Base-by-base conservation (phyloP, 2,888 invertebrate genomes). In the Synergus japonicus region DNA sequence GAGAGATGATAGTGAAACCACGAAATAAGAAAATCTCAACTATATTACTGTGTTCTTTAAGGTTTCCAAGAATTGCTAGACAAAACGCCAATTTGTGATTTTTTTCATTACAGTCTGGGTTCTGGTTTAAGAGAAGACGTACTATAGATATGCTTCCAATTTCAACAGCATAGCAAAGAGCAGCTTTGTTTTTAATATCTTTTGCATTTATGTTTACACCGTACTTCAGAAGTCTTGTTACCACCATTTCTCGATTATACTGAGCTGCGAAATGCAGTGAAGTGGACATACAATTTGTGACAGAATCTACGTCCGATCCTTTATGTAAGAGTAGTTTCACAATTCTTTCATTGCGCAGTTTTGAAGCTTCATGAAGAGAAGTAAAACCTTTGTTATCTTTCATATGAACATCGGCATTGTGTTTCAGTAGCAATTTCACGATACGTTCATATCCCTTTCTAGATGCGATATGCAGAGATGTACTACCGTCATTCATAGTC, bases 361-460 rank as follows among this genome's bases (percentile, higher is more conserved):
- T 73, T 37, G 29, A 49, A 4, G 73, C 73, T 37, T 54, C 73
- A n/a, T 73, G 73, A 10, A 73, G 73, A 54, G 49, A 22, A 15
- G 54, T 73, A 2, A 73, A 54, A 49, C 73, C 73, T n/a, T 54
- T 15, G n/a, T 37, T 37, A 54, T 73, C 37, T 54, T 15, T 29
- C 12, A 54, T 15, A 22, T 73, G 41, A 64, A 79, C 49, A n/a
- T 78, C 76, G 2, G 37, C 76, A 4, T 73, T 76, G 43, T 76
- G 41, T 37, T 67, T 44, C 22, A 81, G 22, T n/a, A 78, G 63
- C 8, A 77, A 22, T 64, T 79, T 54, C 13, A 81, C 76, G 4
- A 81, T 64, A 13, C 63, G 49, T 10, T 29, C 9, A 43, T n/a
- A 43, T 13, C 58, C 64, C 0, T n/a, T 7, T 37, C 18, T 43